A percentile compares a stretch with the other conserved stretches of the same genome.
Evolutionary conservation across 1,140 invertebrate species (phyloP).

Genomic region (Phenacoccus solenopsis): DNA sequence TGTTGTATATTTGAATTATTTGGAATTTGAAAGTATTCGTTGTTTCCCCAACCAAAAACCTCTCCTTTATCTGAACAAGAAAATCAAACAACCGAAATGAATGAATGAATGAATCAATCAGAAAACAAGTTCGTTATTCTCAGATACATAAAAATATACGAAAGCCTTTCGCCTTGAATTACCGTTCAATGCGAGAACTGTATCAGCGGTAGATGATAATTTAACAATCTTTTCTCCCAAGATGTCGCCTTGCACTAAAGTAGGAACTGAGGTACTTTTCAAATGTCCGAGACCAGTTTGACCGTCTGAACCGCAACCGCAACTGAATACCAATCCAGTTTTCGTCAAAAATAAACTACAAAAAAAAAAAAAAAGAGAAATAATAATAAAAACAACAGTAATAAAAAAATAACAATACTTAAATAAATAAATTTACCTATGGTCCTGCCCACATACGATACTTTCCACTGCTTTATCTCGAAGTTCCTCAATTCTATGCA

Average conservation of each 20-base stretch:
- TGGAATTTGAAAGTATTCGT: slow-evolving; percentile 78
- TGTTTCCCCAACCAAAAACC: slow-evolving; percentile 94
- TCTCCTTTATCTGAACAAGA: slow-evolving; percentile 66
- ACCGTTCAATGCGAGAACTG: slow-evolving; percentile 80
- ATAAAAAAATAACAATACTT: background rate
- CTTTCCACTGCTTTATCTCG: slow-evolving; percentile 47
- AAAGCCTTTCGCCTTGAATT: slow-evolving; percentile 29
- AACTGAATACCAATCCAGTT: slow-evolving; percentile 68
- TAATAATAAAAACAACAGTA: background rate
- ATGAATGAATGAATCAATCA: background rate
- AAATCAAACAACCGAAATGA: slow-evolving; percentile 18
- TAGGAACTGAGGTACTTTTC: slow-evolving; percentile 40
- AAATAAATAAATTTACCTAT: slow-evolving; percentile 40
- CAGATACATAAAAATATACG: slow-evolving; percentile 7
- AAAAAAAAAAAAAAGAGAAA: slow-evolving; percentile 24
- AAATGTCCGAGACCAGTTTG: slow-evolving; percentile 73
- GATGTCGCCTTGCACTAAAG: slow-evolving; percentile 64
- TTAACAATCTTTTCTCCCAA: slow-evolving; percentile 67
- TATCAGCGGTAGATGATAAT: slow-evolving; percentile 67
- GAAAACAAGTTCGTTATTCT: background rate
- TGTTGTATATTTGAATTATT: slow-evolving; percentile 37
- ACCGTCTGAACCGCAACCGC: slow-evolving; percentile 89
- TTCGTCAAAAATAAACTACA: slow-evolving; percentile 68
- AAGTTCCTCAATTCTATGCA: slow-evolving; percentile 52
- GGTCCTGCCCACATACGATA: slow-evolving; percentile 80